A percentile compares a stretch with the other conserved stretches of the same genome.
These are phyloP conservation scores for Iphiclides podalirius DNA, from an alignment of 2,888 invertebrate species.

Conservation along the genomic window DNA sequence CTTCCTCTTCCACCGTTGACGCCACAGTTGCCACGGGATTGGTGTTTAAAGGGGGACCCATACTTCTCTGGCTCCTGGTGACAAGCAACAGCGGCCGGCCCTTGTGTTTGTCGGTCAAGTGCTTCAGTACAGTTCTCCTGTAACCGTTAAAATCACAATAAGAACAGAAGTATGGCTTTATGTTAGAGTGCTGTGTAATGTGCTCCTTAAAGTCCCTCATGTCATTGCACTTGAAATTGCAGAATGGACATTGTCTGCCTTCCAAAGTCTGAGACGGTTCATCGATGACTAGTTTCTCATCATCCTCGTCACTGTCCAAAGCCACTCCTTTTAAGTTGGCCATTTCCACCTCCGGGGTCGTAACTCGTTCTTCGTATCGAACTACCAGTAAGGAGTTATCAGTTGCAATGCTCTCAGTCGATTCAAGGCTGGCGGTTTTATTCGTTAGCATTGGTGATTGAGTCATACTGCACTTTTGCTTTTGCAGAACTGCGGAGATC, in stretches of 20 bases:
- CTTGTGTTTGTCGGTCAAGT: slow-evolving; percentile 50
- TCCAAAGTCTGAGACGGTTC: slow-evolving; percentile 32
- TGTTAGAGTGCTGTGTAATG: slow-evolving; percentile 63
- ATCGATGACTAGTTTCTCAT: slow-evolving; percentile 48
- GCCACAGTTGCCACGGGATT: slow-evolving; percentile 3
- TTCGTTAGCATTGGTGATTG: background rate
- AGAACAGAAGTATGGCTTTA: slow-evolving; percentile 63
- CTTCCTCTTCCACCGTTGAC: slow-evolving; percentile 8
- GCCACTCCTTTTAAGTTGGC: slow-evolving; percentile 22
- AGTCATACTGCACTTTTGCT: slow-evolving; percentile 45
- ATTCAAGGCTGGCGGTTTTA: background rate
- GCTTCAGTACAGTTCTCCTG: slow-evolving; percentile 44
- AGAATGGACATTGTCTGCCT: slow-evolving; percentile 47
- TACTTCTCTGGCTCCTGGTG: slow-evolving; percentile 35
- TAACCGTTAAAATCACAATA: slow-evolving; percentile 55
- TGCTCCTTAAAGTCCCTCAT: slow-evolving; percentile 53
- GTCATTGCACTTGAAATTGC: slow-evolving; percentile 38
- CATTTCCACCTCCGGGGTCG: slow-evolving; percentile 42
- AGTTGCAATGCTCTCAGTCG: slow-evolving; percentile 2
- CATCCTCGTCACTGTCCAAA: slow-evolving; percentile 46
- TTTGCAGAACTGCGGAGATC: slow-evolving; percentile 43
- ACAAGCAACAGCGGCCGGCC: slow-evolving; percentile 26
- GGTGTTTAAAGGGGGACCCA: slow-evolving; percentile 28
- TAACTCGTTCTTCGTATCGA: slow-evolving; percentile 53
- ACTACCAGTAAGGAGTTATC: slow-evolving; percentile 63